Conservation (phyloP, 2,888 invertebrate genomes). For the Thysanoteuthis rhombus region DNA sequence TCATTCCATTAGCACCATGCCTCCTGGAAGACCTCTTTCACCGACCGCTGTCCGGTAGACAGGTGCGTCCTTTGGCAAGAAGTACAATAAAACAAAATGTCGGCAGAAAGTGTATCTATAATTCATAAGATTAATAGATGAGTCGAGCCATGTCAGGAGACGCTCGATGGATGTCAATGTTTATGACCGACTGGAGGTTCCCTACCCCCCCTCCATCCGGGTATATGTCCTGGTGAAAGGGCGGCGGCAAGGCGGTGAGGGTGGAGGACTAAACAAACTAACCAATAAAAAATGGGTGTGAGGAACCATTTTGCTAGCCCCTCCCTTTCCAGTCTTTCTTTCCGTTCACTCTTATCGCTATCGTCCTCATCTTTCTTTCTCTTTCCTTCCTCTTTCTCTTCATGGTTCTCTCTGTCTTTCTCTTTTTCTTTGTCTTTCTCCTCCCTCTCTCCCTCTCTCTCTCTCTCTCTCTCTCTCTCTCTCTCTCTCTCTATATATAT, state of each 20-base stretch:
- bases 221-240: too few species aligned
- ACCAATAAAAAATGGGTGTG: not conserved
- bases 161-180: not conserved
- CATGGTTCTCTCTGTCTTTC: too few species aligned
- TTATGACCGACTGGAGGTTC: not conserved
- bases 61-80: not conserved
- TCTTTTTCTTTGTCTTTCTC: too few species aligned
- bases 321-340: too few species aligned
- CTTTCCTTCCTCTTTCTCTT: too few species aligned
- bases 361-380: too few species aligned
- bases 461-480: too few species aligned
- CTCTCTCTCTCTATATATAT: too few species aligned
- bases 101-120: not conserved
- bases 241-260: not conserved
- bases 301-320: too few species aligned
- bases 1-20: not conserved
- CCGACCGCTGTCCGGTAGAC: not conserved
- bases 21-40: not conserved
- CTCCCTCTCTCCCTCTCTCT: too few species aligned
- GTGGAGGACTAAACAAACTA: not conserved
- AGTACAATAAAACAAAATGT: not conserved
- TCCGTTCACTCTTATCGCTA: too few species aligned
- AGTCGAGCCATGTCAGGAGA: not conserved
- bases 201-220: too few species aligned
- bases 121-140: slow-evolving; percentile 12